These are phyloP conservation scores for Amyelois transitella DNA, from an alignment of 1,140 invertebrate species.

Conservation along the genomic window DNA sequence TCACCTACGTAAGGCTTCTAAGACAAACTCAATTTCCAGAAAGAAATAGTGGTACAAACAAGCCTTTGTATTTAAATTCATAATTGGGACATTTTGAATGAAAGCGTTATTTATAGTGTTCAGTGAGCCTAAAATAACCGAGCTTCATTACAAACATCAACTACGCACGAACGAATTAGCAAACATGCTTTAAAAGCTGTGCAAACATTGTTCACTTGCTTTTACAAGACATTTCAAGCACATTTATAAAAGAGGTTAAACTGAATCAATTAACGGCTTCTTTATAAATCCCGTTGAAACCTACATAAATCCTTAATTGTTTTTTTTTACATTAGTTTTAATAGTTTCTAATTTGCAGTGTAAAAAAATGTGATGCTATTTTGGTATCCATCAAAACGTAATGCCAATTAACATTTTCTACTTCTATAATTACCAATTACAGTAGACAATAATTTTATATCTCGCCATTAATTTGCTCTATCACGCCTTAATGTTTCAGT, in stretches of 20 bases:
- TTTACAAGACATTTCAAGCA: background rate
- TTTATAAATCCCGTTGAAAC: background rate
- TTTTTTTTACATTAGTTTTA: background rate
- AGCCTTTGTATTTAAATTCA: too few relatives aligned
- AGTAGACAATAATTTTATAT: too few relatives aligned
- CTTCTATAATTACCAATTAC: background rate
- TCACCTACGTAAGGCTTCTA: background rate
- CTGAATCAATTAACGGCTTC: background rate
- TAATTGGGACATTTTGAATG: too few relatives aligned
- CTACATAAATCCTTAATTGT: background rate
- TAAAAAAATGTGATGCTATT: background rate
- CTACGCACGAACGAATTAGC: constrained; percentile 12
- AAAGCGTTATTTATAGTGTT: background rate
- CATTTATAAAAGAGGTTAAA: background rate
- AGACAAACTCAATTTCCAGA: too few relatives aligned
- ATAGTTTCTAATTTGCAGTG: background rate
- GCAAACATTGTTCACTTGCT: constrained; percentile 9
- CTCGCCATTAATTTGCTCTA: too few relatives aligned
- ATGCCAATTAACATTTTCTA: background rate
- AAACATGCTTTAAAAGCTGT: constrained; percentile 23
- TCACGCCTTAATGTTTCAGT: too few relatives aligned
- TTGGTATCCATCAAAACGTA: background rate
- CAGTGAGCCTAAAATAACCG: background rate
- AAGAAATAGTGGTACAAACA: too few relatives aligned
- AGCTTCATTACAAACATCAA: constrained; percentile 4